A percentile compares a stretch with the other conserved stretches of the same genome.
Evolutionary conservation across 1,140 invertebrate genomes (phyloP).

Genomic region (Heliconius hewitsoni): DNA sequence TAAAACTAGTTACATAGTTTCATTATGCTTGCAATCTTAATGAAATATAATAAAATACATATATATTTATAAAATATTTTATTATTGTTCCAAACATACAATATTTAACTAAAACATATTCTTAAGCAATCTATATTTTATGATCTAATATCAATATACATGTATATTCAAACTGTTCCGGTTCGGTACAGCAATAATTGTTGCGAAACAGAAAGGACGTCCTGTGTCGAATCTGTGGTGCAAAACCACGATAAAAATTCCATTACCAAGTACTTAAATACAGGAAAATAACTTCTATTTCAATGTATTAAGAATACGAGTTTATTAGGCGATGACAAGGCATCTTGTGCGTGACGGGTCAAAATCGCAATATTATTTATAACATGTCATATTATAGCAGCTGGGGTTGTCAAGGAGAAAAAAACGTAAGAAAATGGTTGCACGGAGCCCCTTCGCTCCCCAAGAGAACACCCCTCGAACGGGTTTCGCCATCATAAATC

Average conservation of each 20-base stretch:
- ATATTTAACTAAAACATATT: background rate
- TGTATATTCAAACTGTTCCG: slow-evolving; percentile 65
- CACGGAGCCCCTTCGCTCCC: slow-evolving; percentile 56
- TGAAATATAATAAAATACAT: no score
- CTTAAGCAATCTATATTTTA: slow-evolving; percentile 17
- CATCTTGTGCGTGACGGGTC: slow-evolving; percentile 75
- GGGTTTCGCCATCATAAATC: slow-evolving; percentile 77
- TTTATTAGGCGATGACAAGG: slow-evolving; percentile 5
- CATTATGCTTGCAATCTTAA: no score
- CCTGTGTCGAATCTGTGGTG: slow-evolving; percentile 68
- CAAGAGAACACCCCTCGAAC: slow-evolving; percentile 73
- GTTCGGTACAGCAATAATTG: slow-evolving; percentile 72
- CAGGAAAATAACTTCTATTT: slow-evolving; percentile 36
- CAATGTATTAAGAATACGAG: slow-evolving; percentile 17
- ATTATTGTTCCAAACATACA: background rate
- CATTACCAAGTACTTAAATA: slow-evolving; percentile 22
- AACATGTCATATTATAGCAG: slow-evolving; percentile 77
- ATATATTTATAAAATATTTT: background rate
- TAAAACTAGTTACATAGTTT: background rate
- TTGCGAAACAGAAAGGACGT: slow-evolving; percentile 76
- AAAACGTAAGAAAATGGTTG: slow-evolving; percentile 70
- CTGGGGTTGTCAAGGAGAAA: slow-evolving; percentile 79
- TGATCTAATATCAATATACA: slow-evolving; percentile 40
- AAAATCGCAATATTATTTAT: slow-evolving; percentile 81
- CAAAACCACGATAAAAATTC: slow-evolving; percentile 41